Base-by-base conservation (phyloP, 1,140 invertebrate species). In the Panagrolaimus sp. region DNA sequence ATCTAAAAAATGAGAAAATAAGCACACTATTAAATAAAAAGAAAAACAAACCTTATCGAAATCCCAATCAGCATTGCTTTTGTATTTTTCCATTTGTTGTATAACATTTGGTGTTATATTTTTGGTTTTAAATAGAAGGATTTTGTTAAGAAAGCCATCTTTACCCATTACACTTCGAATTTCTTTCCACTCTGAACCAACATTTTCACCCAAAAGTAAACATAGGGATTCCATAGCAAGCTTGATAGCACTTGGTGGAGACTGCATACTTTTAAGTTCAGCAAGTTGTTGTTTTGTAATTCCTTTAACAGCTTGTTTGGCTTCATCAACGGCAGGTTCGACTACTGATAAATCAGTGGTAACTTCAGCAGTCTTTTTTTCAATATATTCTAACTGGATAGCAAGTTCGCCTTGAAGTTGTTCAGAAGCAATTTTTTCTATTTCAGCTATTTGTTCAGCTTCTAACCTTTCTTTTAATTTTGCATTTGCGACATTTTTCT, bases 261-360 rank as follows among this genome's bases (percentile, higher is more conserved):
- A 96, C 72, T 92, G 90, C 91, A 99, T 95, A 9, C 95, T 93
- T 81, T 92, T 88, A 82, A 99, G 91, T 87, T 99, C 96, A 74
- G 97, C 93, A 82, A 99, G 87, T 86, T 98, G 93, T 84, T 96
- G 93, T 87, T 97, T 98, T 88, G 93, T 96, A 85, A 99, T 99
- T 20, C 31, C 31, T 87, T 97, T 96, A 80, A 99, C 96, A 84
- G 96, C 96, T 93, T 86, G 76, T 87, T 98, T 93, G 38, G 96
- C 95, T 78, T 98, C 96, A 73, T 94, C 91, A 68, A 98, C 96
- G 78, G 96, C 96, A 0, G 96, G 96, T 86, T 98, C 95, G 9
- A 99, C 86, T 74, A 82, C 42, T 46, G 71, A 62, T 14, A 45
- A 27, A 44, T 9, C 42, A 25, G 1, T 53, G 14, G 92, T 93